These are phyloP conservation scores for Varanus salvator DNA, from an alignment of 2,113 vertebrate genomes.

Conservation along the genomic window DNA sequence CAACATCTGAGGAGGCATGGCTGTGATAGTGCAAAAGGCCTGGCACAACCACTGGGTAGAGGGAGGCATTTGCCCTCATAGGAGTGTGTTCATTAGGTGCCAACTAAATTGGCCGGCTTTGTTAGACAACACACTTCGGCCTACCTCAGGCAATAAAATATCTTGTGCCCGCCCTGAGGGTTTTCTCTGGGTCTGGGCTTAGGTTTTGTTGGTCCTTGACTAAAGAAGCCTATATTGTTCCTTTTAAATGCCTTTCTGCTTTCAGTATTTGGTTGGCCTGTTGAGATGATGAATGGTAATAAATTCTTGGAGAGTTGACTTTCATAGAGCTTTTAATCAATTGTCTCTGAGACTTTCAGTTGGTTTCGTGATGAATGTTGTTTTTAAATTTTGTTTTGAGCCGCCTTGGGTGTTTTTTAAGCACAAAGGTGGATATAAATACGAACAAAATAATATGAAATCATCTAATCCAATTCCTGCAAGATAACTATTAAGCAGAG, in stretches of 20 bases:
- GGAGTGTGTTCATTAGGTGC: too few species aligned
- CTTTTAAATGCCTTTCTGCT: not conserved
- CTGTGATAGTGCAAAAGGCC: not conserved
- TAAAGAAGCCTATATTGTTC: not conserved
- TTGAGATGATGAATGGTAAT: not conserved
- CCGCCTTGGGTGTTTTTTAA: not conserved
- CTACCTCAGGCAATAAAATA: too few species aligned
- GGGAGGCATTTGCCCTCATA: not conserved
- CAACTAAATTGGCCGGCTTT: too few species aligned
- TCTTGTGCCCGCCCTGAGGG: too few species aligned
- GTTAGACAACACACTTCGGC: too few species aligned
- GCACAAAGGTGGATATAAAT: not conserved
- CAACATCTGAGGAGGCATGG: not conserved
- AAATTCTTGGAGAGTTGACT: not conserved
- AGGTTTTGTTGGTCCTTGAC: not conserved
- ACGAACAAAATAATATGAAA: not conserved
- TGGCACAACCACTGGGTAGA: too few species aligned
- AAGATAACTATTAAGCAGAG: not conserved
- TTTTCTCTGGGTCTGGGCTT: too few species aligned
- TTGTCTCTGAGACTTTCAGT: not conserved
- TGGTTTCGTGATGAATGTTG: not conserved
- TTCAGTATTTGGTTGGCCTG: not conserved
- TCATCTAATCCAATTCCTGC: not conserved
- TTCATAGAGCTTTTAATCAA: not conserved
- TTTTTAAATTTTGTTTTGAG: not conserved